Evolutionary conservation across 2,797 vertebrate genomes (phyloP).

Genomic region (Chaenodraco wilsoni): DNA sequence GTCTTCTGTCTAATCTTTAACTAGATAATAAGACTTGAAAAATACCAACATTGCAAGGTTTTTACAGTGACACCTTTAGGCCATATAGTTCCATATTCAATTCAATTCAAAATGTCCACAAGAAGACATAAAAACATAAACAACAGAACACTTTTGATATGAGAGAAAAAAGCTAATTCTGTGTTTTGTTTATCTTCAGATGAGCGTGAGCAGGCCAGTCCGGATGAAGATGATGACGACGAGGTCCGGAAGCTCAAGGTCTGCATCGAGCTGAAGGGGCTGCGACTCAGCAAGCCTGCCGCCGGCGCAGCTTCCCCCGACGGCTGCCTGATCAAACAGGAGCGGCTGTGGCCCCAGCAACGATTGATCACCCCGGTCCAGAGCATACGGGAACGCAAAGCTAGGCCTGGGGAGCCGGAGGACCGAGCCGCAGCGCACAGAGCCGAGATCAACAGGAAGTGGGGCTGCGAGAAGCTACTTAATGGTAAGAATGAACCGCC

Average conservation of each 20-base stretch:
- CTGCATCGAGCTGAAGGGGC: constrained; percentile 97
- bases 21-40: neutral
- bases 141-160: too few species aligned
- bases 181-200: constrained; percentile 44
- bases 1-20: constrained; percentile 15
- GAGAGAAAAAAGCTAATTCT: neutral
- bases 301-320: constrained; percentile 68
- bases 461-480: constrained; percentile 88
- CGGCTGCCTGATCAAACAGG: constrained; percentile 67
- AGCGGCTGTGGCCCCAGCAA: constrained; percentile 64
- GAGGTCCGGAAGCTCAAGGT: constrained; percentile 98
- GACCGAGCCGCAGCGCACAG: constrained; percentile 88
- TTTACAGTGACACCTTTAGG: neutral
- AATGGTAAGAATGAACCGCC: constrained; percentile 77
- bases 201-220: constrained; percentile 75
- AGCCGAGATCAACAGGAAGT: constrained; percentile 91
- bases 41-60: neutral
- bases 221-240: constrained; percentile 61
- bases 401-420: constrained; percentile 85
- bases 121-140: too few species aligned
- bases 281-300: constrained; percentile 94
- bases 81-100: neutral
- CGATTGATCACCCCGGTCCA: constrained; percentile 73
- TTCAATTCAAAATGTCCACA: too few species aligned
- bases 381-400: constrained; percentile 80